phyloP scores from a whole-genome alignment of 2,888 invertebrate species.

The Leptarthrus brevirostris region DNA sequence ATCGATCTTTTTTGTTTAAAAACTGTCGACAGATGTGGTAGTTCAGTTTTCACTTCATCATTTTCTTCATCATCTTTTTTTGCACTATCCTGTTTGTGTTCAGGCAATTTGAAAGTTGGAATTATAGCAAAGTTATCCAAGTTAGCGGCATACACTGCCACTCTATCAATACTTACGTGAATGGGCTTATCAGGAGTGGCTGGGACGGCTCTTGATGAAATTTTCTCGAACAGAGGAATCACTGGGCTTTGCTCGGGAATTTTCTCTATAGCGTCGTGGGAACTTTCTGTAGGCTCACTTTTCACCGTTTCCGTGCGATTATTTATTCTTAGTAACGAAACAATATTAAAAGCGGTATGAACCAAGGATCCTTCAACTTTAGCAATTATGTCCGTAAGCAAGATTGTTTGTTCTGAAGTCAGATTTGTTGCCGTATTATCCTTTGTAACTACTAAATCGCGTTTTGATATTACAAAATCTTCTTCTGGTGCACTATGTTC shows the following conservation, averaged over 20 bases:
- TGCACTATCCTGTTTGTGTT: not conserved
- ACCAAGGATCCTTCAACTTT: constrained; percentile 62
- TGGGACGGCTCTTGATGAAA: constrained; percentile 52
- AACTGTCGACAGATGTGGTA: too few species aligned
- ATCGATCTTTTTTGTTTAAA: not conserved
- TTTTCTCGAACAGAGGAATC: not conserved
- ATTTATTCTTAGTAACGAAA: constrained; percentile 55
- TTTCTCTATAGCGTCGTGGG: not conserved
- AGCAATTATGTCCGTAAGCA: constrained; percentile 61
- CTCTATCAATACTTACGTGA: constrained; percentile 62
- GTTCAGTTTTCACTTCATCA: not conserved
- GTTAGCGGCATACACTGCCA: constrained; percentile 56
- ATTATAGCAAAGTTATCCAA: constrained; percentile 47
- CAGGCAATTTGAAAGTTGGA: constrained; percentile 44
- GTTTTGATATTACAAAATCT: not conserved
- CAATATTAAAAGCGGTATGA: constrained; percentile 60
- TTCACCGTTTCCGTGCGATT: constrained; percentile 55
- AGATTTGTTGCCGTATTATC: constrained; percentile 54
- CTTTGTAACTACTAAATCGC: constrained; percentile 8
- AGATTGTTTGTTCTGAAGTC: constrained; percentile 59
- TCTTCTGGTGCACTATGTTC: not conserved
- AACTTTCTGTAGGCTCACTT: not conserved
- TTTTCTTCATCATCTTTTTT: not conserved
- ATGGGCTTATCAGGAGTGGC: constrained; percentile 57
- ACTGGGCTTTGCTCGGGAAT: not conserved